These are phyloP conservation scores for Trachemys scripta DNA, from an alignment of 2,113 vertebrate genomes.

Conservation along the genomic window DNA sequence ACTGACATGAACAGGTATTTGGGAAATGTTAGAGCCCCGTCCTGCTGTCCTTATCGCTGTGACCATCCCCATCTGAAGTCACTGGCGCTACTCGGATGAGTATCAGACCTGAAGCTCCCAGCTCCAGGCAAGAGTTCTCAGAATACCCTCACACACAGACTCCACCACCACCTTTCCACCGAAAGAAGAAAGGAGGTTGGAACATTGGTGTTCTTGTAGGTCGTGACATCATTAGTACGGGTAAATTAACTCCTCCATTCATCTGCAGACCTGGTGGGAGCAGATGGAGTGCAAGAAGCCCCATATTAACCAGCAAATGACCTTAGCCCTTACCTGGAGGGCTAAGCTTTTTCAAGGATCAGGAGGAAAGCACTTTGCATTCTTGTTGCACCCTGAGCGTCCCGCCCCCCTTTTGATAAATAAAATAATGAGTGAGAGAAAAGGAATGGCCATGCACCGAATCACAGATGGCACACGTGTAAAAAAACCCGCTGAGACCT, in stretches of 20 bases:
- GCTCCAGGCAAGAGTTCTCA: background rate
- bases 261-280: background rate
- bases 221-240: background rate
- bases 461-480: background rate
- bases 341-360: background rate
- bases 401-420: background rate
- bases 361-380: constrained; percentile 14
- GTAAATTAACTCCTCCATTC: constrained; percentile 22
- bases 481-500: background rate
- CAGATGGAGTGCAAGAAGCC: background rate
- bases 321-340: background rate
- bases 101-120: background rate
- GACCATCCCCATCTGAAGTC: background rate
- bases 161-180: background rate
- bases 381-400: background rate
- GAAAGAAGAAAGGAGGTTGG: constrained; percentile 20
- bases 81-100: background rate
- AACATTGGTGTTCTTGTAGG: background rate
- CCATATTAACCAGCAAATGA: background rate
- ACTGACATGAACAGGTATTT: background rate
- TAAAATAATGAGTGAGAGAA: constrained; percentile 26
- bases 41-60: background rate
- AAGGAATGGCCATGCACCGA: background rate
- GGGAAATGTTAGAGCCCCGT: background rate
- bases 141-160: background rate